Evolutionary conservation across 2,113 vertebrate genomes (phyloP), one percentile per base, ranked within the genome.

Genomic region (Dendropsophus ebraccatus): DNA sequence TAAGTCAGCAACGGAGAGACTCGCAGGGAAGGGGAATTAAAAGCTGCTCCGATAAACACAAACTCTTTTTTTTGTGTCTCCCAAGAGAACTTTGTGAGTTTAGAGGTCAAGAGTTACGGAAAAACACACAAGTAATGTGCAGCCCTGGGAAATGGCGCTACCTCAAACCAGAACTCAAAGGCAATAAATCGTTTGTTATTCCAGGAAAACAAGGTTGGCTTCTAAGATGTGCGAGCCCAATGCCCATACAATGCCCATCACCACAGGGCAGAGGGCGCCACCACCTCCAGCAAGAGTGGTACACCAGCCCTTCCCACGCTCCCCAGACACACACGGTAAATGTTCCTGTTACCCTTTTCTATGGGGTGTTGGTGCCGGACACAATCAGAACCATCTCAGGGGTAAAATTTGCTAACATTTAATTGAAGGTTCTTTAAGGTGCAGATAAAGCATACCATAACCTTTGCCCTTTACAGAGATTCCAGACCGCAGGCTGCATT

Each of bases 41-140:
- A 84, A 87, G 82, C 67, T 74, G 41, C 87, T 87, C 82, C 58
- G 65, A 47, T 45, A 87, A 84, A 84, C 87, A 80, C 32, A 84
- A 78, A 87, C 65, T 60, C 65, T 60, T 49, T 81, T 80, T 72
- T 81, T 37, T 52, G 52, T 47, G 23, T 54, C 37, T 78, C 67
- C 45, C 45, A 30, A 47, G 81, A 83, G 80, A 28, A 72, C 10
- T 35, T n/a, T 30, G 23, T 65, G n/a, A 84, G 54, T 52, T 28
- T 56, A 73, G 28, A 84, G 67, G 54, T 80, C 76, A 84, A 19
- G 28, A 62, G 60, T 12, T n/a, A 11, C 58, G 16, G 41, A 21
- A 37, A 47, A 77, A n/a, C 8, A 76, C 50, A 54, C 25, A 65
- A 30, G 25, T 49, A 21, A 6, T 37, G 17, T 19, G 16, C 7